These are phyloP conservation scores for Drosophila malerkotliana DNA, from an alignment of 1,140 invertebrate genomes.

Conservation along the genomic window DNA sequence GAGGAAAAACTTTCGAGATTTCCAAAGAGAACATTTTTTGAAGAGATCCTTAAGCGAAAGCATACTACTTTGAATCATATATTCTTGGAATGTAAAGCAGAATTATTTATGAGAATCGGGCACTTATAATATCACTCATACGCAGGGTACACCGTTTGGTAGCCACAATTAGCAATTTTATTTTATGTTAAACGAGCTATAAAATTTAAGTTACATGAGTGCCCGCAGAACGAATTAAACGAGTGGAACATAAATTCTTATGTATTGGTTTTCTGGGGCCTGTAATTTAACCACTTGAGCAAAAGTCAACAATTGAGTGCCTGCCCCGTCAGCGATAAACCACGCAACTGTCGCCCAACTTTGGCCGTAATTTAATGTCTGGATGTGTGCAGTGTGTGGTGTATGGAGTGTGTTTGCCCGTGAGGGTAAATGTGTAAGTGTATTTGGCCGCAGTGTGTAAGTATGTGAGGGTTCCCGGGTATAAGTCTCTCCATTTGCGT, in stretches of 20 bases:
- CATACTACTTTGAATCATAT: background rate
- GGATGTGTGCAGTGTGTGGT: slow-evolving; percentile 27
- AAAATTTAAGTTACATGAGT: slow-evolving; percentile 2
- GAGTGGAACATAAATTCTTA: slow-evolving; percentile 23
- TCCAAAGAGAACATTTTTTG: background rate
- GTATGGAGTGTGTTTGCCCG: slow-evolving; percentile 37
- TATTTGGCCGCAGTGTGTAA: slow-evolving; percentile 15
- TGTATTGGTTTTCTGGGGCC: slow-evolving; percentile 29
- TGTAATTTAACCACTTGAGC: slow-evolving; percentile 71
- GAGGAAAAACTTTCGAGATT: slow-evolving; percentile 17
- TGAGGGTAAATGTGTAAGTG: slow-evolving; percentile 30
- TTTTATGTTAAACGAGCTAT: slow-evolving; percentile 1
- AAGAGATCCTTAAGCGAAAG: slow-evolving; percentile 1
- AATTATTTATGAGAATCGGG: background rate
- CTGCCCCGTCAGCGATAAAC: slow-evolving; percentile 72
- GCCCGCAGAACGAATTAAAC: slow-evolving; percentile 2
- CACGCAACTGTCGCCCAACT: slow-evolving; percentile 82
- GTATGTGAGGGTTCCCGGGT: slow-evolving; percentile 22
- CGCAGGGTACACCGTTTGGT: background rate
- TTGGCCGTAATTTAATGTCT: slow-evolving; percentile 76
- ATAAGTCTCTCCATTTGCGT: slow-evolving; percentile 71
- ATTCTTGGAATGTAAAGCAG: background rate
- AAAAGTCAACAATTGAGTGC: slow-evolving; percentile 76
- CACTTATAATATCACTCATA: background rate
- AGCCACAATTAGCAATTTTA: background rate